Conservation (phyloP, 1,140 invertebrate species). For the Aphis craccivora region DNA sequence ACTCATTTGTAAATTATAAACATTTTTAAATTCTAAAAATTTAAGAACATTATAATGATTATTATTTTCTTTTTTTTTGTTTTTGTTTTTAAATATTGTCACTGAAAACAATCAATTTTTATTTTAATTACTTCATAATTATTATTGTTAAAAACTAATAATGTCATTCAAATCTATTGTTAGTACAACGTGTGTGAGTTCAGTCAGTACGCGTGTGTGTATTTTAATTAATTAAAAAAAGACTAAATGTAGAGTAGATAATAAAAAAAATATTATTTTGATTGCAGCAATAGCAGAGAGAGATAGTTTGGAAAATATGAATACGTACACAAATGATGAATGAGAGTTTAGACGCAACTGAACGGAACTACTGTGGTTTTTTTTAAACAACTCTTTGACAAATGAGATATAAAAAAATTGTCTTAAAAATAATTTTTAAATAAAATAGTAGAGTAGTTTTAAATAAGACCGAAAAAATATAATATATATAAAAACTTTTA, state of each 20-base stretch:
- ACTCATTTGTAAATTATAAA: neutral
- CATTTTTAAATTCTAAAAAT: neutral
- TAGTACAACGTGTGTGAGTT: neutral
- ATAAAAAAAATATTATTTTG: constrained; percentile 9
- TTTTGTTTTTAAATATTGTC: neutral
- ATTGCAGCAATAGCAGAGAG: neutral
- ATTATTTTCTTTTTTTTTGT: neutral
- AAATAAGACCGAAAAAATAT: neutral
- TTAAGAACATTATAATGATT: neutral
- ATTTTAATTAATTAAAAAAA: constrained; percentile 32
- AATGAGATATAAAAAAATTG: constrained; percentile 49
- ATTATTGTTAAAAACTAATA: neutral
- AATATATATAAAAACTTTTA: neutral
- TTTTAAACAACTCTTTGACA: constrained; percentile 54
- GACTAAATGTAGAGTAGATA: constrained; percentile 2
- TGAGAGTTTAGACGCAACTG: neutral
- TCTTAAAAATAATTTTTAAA: constrained; percentile 26
- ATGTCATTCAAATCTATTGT: neutral
- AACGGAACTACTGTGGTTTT: constrained; percentile 31
- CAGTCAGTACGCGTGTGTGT: neutral
- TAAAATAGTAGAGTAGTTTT: neutral
- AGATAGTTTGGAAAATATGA: constrained; percentile 23
- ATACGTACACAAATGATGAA: constrained; percentile 48
- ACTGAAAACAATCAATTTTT: neutral
- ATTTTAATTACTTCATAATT: neutral